Percentiles rank a stretch among this genome's conserved stretches.
Conservation (phyloP, 2,797 vertebrate genomes). For the Aulostomus chinensis region DNA sequence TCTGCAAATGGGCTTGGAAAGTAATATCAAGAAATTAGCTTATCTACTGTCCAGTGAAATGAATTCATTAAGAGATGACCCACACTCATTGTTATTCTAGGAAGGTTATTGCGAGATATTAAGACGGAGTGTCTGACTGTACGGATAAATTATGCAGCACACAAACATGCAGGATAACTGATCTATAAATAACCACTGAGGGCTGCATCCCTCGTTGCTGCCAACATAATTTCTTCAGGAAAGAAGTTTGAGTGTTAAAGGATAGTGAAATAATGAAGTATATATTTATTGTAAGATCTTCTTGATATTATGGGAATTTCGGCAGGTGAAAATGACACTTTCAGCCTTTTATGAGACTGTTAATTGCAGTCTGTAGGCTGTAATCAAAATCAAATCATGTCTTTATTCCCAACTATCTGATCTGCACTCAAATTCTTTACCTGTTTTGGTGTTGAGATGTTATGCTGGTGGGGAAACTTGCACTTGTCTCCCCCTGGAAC, state of each 20-base stretch:
- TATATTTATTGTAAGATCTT: too few relatives aligned
- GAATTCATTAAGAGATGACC: slow-evolving; percentile 60
- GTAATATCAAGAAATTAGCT: slow-evolving; percentile 60
- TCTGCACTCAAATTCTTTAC: slow-evolving; percentile 63
- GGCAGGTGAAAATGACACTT: background rate
- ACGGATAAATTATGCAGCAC: slow-evolving; percentile 32
- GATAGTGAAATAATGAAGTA: too few relatives aligned
- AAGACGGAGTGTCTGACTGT: slow-evolving; percentile 39
- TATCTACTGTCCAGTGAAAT: slow-evolving; percentile 66
- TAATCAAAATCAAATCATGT: background rate
- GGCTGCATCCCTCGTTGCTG: slow-evolving; percentile 10
- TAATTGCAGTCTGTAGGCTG: too few relatives aligned
- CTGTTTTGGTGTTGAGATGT: slow-evolving; percentile 85
- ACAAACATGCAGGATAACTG: slow-evolving; percentile 30
- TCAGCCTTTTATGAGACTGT: background rate
- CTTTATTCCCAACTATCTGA: too few relatives aligned
- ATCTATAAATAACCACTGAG: slow-evolving; percentile 41
- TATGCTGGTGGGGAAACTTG: slow-evolving; percentile 75
- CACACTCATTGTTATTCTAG: slow-evolving; percentile 58
- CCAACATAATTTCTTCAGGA: slow-evolving; percentile 12
- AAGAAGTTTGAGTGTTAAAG: too few relatives aligned
- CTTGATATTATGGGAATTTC: too few relatives aligned
- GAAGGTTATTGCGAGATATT: slow-evolving; percentile 49
- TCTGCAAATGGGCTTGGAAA: slow-evolving; percentile 30
- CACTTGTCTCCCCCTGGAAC: slow-evolving; percentile 86